Evolutionary conservation across 2,113 vertebrate species (phyloP).

Genomic region (Castor canadensis): DNA sequence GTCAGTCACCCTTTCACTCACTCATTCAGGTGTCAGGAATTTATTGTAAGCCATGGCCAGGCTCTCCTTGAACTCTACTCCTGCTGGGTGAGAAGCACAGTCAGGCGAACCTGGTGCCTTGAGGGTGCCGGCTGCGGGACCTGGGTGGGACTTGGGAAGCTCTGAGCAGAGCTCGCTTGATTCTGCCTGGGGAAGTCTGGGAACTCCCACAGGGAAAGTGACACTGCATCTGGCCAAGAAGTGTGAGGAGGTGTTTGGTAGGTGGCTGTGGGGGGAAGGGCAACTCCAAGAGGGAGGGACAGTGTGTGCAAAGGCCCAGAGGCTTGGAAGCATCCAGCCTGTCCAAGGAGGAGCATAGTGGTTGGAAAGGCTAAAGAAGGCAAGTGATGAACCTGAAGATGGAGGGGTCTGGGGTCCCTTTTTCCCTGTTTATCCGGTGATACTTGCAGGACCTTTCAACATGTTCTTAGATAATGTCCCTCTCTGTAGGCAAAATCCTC

Average conservation of each 20-base stretch:
- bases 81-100: background rate
- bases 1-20: no score
- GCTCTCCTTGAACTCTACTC: no score
- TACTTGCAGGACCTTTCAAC: background rate
- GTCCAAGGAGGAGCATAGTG: background rate
- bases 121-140: no score
- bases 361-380: background rate
- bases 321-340: background rate
- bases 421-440: background rate
- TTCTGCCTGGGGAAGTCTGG: background rate
- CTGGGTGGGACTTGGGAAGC: background rate
- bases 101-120: background rate
- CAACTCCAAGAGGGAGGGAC: background rate
- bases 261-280: background rate
- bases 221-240: background rate
- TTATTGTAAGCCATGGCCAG: background rate
- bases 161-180: background rate
- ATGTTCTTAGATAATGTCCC: background rate
- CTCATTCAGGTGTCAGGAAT: background rate
- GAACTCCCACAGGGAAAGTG: background rate
- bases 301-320: background rate
- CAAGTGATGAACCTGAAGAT: background rate
- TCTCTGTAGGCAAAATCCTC: background rate
- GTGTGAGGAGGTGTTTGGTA: background rate
- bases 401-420: no score